Base-by-base conservation (phyloP, 2,888 invertebrate species). In the Malachius bipustulatus region DNA sequence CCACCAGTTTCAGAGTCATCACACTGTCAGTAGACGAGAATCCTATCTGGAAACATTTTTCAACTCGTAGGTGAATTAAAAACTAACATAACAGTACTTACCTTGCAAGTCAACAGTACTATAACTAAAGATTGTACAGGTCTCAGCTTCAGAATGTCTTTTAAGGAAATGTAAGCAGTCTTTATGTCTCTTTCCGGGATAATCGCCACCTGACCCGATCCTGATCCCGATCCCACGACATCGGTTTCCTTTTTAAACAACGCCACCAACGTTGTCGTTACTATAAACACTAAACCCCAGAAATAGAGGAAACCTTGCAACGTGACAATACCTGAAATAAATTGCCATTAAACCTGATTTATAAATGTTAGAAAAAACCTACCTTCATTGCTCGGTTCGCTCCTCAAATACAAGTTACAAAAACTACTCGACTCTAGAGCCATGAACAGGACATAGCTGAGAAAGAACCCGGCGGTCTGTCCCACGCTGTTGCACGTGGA, bases 401-500 rank as follows among this genome's bases (percentile, higher is more conserved):
- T 67, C 37, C 97, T 71, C 19, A 98, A 60, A 59, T 94, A 99
- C 43, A 73, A 79, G 61, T 98, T 97, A 60, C 94, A 96, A 65
- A 99, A 97, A 50, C 87, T 84, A 15, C 87, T 73, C 1, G 97
- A 97, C 64, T 98, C 97, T 36, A 99, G 64, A 0, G 96, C 91
- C 59, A 98, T 75, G 60, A 99, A 98, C 8, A 96, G 69, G 1
- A 96, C 91, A 63, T 96, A 96, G 41, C 97, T 96, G 2, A 98
- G 67, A 57, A 97, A 96, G 61, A 85, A 96, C 0, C 98, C 97
- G 24, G 93, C 87, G 0, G 96, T 97, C 67, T 99, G 98, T 2
- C 98, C 98, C 0, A 98, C 91, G 49, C 89, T 88, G 57, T 99
- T 99, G 57, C 98, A 98, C 0, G 97, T 98, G 2, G 97, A 97